Conservation (phyloP, 2,113 vertebrate genomes). For the Anser cygnoides region DNA sequence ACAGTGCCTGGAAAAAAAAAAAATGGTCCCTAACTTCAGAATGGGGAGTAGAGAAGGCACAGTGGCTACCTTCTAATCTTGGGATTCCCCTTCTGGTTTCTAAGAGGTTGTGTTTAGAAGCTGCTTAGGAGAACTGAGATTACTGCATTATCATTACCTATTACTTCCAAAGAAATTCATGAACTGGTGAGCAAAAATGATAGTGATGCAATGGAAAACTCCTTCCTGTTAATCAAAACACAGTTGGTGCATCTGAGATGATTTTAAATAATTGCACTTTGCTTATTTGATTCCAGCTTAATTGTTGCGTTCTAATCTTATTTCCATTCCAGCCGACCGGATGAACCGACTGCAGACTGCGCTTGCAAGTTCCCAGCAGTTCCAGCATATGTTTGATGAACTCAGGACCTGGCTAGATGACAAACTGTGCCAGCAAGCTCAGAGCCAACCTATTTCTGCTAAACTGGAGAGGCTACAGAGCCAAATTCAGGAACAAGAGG, state of each 20-base stretch:
- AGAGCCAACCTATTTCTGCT: conserved; percentile 84
- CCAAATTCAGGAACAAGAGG: conserved; percentile 88
- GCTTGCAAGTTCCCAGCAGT: conserved; percentile 96
- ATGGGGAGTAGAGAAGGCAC: not conserved
- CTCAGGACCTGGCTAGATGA: conserved; percentile 91
- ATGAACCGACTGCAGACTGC: conserved; percentile 94
- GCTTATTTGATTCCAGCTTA: conserved; percentile 64
- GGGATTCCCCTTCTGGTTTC: not conserved
- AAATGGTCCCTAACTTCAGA: not conserved
- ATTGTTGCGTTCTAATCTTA: conserved; percentile 53
- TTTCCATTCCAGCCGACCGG: conserved; percentile 85
- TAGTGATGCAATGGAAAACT: conserved; percentile 24
- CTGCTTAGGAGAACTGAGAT: not conserved
- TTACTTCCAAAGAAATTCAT: not conserved
- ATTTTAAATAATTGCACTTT: conserved; percentile 52
- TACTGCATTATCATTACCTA: fast-evolving
- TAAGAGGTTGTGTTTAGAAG: not conserved
- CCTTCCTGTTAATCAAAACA: conserved; percentile 58
- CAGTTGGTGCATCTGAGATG: conserved; percentile 38
- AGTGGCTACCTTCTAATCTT: not conserved
- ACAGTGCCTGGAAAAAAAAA: not conserved
- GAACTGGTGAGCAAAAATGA: not conserved
- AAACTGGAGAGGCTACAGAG: conserved; percentile 83
- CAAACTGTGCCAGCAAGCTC: conserved; percentile 77
- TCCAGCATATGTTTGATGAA: conserved; percentile 98